Percentiles rank a stretch among this genome's conserved stretches.
Evolutionary conservation across 1,140 invertebrate species (phyloP).

Genomic region (Ceratina australensis): DNA sequence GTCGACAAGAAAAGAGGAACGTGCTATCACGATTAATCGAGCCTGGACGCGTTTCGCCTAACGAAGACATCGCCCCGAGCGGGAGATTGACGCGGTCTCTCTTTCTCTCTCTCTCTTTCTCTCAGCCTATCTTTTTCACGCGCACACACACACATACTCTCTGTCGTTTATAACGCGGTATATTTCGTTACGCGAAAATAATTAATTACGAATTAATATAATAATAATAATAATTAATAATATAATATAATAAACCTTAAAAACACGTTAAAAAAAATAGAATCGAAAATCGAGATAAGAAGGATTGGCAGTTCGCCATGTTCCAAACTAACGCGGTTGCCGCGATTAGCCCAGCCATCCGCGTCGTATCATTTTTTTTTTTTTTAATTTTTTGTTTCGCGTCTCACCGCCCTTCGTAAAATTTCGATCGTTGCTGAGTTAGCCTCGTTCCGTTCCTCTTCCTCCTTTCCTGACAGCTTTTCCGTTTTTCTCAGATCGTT

Average conservation of each 20-base stretch:
- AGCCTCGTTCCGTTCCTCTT: constrained; percentile 1
- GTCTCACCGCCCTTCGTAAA: constrained; percentile 37
- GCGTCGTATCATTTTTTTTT: constrained; percentile 4
- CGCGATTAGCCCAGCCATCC: neutral
- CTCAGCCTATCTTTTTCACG: too few species aligned
- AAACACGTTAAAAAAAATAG: constrained; percentile 64
- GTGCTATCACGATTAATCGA: neutral
- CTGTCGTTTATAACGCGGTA: constrained; percentile 53
- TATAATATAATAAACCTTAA: constrained; percentile 63
- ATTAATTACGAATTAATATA: constrained; percentile 61
- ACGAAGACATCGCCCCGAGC: constrained; percentile 60
- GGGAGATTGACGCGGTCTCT: constrained; percentile 71
- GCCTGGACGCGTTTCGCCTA: neutral
- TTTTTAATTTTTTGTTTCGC: neutral
- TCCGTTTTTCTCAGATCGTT: neutral
- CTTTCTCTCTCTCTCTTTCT: constrained; percentile 51
- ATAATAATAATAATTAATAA: constrained; percentile 54
- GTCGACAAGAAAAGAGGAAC: constrained; percentile 23
- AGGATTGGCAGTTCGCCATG: constrained; percentile 34
- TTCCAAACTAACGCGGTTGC: neutral
- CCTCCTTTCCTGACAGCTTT: neutral
- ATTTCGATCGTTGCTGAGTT: constrained; percentile 33
- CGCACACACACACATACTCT: too few species aligned
- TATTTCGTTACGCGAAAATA: constrained; percentile 69
- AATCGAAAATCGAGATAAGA: constrained; percentile 60